Evolutionary conservation across 2,113 vertebrate genomes (phyloP).

Genomic region (Seriola quinqueradiata): DNA sequence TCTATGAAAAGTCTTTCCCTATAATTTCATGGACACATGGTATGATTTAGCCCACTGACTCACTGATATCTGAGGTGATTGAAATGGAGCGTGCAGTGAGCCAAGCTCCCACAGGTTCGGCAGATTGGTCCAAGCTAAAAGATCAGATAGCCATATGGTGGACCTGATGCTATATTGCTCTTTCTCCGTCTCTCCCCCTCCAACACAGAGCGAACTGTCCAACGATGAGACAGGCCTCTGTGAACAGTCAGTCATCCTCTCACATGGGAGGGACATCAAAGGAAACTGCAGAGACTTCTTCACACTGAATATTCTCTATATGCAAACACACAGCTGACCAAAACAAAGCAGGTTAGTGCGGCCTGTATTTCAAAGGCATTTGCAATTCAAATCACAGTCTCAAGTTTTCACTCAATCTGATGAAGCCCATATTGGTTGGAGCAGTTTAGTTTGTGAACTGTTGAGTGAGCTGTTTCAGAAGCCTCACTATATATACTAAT

Average conservation of each 20-base stretch:
- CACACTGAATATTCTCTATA: slow-evolving; percentile 34
- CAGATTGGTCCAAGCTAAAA: slow-evolving; percentile 63
- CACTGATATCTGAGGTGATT: slow-evolving; percentile 46
- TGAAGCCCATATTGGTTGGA: slow-evolving; percentile 7
- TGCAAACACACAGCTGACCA: slow-evolving; percentile 66
- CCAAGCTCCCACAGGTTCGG: slow-evolving; percentile 64
- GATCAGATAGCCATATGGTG: slow-evolving; percentile 75
- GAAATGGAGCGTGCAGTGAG: slow-evolving; percentile 58
- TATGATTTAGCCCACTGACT: slow-evolving; percentile 32
- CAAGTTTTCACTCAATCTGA: not conserved
- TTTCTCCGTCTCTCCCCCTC: slow-evolving; percentile 9
- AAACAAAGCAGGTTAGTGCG: slow-evolving; percentile 54
- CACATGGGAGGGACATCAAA: slow-evolving; percentile 60
- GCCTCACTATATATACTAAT: slow-evolving; percentile 8
- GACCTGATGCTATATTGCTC: slow-evolving; percentile 60
- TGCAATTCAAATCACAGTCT: slow-evolving; percentile 53
- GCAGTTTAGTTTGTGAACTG: slow-evolving; percentile 33
- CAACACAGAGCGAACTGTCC: slow-evolving; percentile 39
- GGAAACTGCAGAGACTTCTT: slow-evolving; percentile 32
- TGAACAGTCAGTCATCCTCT: slow-evolving; percentile 41
- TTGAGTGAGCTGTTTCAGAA: slow-evolving; percentile 35
- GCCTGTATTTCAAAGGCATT: slow-evolving; percentile 30
- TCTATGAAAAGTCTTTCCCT: slow-evolving; percentile 24
- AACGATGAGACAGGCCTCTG: slow-evolving; percentile 34
- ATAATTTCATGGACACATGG: not conserved